Percentiles rank a stretch among this genome's conserved stretches.
phyloP scores from a whole-genome alignment of 2,113 vertebrate species.

The Nycticryphes semicollaris region DNA sequence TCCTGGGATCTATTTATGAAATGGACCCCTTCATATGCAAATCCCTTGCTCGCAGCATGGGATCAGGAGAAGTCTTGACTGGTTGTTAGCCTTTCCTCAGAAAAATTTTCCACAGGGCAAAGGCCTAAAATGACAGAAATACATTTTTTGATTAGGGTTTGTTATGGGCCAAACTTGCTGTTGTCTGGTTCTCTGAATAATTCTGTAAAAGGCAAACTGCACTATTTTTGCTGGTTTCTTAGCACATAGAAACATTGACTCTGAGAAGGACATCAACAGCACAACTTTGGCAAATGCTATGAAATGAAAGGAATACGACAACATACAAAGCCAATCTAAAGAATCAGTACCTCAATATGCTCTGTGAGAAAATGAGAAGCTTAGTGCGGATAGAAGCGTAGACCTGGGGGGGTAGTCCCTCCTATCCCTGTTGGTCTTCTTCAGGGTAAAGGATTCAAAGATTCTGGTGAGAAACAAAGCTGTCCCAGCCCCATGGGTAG shows the following conservation, averaged over 20 bases:
- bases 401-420: no score
- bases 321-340: not conserved
- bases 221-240: not conserved
- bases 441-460: not conserved
- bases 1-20: not conserved
- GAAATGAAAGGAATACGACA: not conserved
- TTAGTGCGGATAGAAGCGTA: not conserved
- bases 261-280: accelerated
- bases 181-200: not conserved
- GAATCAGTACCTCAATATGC: not conserved
- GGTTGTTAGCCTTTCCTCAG: not conserved
- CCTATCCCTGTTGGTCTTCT: not conserved
- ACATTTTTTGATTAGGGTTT: not conserved
- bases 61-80: not conserved
- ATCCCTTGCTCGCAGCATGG: not conserved
- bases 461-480: not conserved
- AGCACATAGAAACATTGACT: not conserved
- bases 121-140: not conserved
- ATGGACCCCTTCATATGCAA: not conserved
- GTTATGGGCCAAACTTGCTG: not conserved
- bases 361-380: not conserved
- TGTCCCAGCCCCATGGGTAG: not conserved
- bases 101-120: not conserved
- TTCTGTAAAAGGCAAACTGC: not conserved
- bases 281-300: not conserved